Evolutionary conservation across 2,888 invertebrate species (phyloP), one percentile per base, ranked within the genome.

Genomic region (Rotaria socialis): DNA sequence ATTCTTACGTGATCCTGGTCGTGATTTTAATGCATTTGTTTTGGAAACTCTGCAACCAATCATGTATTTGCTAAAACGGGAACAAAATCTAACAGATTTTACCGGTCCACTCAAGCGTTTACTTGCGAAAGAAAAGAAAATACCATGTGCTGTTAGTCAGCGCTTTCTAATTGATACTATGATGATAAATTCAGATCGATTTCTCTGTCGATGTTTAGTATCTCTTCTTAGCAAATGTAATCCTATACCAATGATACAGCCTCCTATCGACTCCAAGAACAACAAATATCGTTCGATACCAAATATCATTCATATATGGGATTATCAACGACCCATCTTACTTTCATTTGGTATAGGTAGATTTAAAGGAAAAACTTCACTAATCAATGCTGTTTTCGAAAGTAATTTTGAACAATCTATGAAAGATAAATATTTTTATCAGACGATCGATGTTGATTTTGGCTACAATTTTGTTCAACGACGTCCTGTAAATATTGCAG

Each of bases 251-350:
- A 11, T 80, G 43, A n/a, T 80, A 47, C 80, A 80, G n/a, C 80
- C 80, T 24, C 35, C 7, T 41, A 35, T 4, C 5, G 67, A 67
- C 35, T 67, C 35, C 19, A 67, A 5, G 6, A 67, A 67, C 19
- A 80, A 80, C 47, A 47, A 80, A 80, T 80, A 47, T 80, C 43
- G 47, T n/a, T 47, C 80, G 41, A 67, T 67, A 67, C 8, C 35
- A 10, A n/a, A 4, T 8, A 80, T 80, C 16, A 80, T 80, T 47
- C 80, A 80, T n/a, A 6, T 80, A 14, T 80, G 80, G 80, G 47
- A 80, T 47, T 47, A 47, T 47, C 10, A 47, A 0, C 80, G 11
- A n/a, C 80, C 80, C 41, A 35, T n/a, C 0, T 16, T 80, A 5
- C 47, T 80, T 5, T 80, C 80, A 24, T 80, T 80, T 16, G 43